phyloP scores from a whole-genome alignment of 2,797 vertebrate genomes.

The Astyanax mexicanus region DNA sequence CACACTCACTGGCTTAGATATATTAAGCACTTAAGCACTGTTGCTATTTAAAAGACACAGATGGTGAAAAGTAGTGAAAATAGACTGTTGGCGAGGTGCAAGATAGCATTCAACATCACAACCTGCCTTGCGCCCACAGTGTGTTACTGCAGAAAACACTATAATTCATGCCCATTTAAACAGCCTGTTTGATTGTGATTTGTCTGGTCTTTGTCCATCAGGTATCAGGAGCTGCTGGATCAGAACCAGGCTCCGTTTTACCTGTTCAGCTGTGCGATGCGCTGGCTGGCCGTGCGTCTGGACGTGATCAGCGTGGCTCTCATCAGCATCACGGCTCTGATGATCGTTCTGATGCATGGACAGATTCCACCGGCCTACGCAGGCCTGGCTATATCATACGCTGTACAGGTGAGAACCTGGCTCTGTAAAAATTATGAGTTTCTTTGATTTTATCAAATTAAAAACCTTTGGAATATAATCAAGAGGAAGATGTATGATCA shows the following conservation, averaged over 20 bases:
- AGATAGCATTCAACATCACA: too few species aligned
- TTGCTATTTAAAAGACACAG: too few species aligned
- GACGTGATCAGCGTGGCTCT: conserved; percentile 91
- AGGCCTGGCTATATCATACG: conserved; percentile 91
- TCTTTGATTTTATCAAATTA: too few species aligned
- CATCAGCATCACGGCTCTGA: conserved; percentile 88
- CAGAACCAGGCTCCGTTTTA: conserved; percentile 90
- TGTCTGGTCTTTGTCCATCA: conserved; percentile 58
- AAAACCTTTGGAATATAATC: too few species aligned
- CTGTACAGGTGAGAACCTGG: conserved; percentile 82
- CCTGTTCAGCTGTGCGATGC: conserved; percentile 91
- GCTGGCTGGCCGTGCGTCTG: conserved; percentile 90
- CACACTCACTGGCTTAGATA: too few species aligned
- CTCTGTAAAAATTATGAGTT: too few species aligned
- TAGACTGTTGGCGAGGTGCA: too few species aligned
- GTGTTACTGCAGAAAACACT: background rate
- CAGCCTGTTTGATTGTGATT: background rate
- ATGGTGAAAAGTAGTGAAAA: too few species aligned
- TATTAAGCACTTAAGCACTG: too few species aligned
- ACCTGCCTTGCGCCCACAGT: too few species aligned
- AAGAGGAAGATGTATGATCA: too few species aligned
- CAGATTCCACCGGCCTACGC: conserved; percentile 88
- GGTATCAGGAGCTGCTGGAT: conserved; percentile 90
- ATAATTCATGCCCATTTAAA: background rate
- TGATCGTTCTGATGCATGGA: conserved; percentile 93